A percentile compares a stretch with the other conserved stretches of the same genome.
These are phyloP conservation scores for Formica selysi DNA, from an alignment of 1,140 invertebrate species.

Conservation along the genomic window DNA sequence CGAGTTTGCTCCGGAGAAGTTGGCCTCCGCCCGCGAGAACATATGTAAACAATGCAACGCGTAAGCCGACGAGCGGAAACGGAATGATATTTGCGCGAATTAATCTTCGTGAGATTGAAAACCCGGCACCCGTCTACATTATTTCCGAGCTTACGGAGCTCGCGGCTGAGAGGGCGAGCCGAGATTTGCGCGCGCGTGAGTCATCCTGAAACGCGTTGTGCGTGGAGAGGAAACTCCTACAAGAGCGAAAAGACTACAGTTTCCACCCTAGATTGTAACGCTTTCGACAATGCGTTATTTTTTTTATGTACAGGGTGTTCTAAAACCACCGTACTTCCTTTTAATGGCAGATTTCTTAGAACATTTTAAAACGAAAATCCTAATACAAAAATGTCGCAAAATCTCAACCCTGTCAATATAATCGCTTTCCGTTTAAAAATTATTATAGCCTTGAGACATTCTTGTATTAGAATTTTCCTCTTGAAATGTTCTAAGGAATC, in stretches of 20 bases:
- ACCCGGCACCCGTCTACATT: slow-evolving; percentile 47
- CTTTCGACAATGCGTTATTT: not conserved
- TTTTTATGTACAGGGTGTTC: not conserved
- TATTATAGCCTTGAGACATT: no score
- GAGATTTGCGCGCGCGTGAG: not conserved
- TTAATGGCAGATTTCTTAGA: no score
- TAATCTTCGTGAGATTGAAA: slow-evolving; percentile 61
- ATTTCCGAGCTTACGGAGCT: slow-evolving; percentile 57
- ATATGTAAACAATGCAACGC: slow-evolving; percentile 61
- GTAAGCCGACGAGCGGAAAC: slow-evolving; percentile 56
- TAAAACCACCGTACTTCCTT: no score
- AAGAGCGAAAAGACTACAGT: not conserved
- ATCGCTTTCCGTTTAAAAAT: no score
- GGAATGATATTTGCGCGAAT: slow-evolving; percentile 62
- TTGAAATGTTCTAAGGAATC: no score
- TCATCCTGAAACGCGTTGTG: not conserved
- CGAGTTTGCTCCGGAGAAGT: slow-evolving; percentile 56
- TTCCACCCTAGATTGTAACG: not conserved
- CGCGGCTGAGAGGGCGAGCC: slow-evolving; percentile 6
- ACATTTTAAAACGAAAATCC: no score
- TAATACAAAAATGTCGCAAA: no score
- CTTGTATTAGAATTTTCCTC: no score
- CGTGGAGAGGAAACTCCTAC: not conserved
- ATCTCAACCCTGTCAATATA: no score
- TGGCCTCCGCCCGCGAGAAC: slow-evolving; percentile 52